These are phyloP conservation scores for Megalurothrips usitatus DNA, from an alignment of 2,888 invertebrate species.

Conservation along the genomic window DNA sequence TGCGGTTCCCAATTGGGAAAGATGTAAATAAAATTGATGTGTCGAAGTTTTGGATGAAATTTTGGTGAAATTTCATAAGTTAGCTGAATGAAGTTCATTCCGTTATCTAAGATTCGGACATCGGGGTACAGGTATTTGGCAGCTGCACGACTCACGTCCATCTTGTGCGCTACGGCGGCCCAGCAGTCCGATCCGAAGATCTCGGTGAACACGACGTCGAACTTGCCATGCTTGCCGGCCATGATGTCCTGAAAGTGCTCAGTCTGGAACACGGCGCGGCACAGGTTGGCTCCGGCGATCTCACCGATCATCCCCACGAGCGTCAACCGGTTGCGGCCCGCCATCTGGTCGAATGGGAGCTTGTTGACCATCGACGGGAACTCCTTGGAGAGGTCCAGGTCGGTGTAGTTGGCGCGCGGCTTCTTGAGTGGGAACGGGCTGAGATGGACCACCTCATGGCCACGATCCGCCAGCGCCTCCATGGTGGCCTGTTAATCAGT, in stretches of 20 bases:
- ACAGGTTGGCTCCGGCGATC: background rate
- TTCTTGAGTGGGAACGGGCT: constrained; percentile 45
- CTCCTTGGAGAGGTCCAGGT: constrained; percentile 39
- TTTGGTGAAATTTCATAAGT: no score
- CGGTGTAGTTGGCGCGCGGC: constrained; percentile 44
- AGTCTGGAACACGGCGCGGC: no score
- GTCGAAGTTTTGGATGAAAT: no score
- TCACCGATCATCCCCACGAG: constrained; percentile 8
- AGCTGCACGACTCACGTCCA: no score
- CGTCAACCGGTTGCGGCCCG: background rate
- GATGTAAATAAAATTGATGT: no score
- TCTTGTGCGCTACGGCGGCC: no score
- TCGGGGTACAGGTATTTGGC: no score
- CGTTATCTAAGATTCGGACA: no score
- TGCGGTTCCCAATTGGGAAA: no score
- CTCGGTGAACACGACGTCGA: constrained; percentile 39
- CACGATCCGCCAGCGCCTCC: constrained; percentile 43
- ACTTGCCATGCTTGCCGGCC: constrained; percentile 29
- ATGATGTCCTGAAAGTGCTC: no score
- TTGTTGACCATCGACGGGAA: constrained; percentile 31
- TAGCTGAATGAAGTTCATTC: no score
- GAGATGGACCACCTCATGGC: constrained; percentile 46
- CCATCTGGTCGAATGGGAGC: constrained; percentile 28
- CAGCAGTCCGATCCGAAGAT: constrained; percentile 38
- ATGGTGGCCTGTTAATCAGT: constrained; percentile 40